Evolutionary conservation across 2,888 invertebrate species (phyloP).

Genomic region (Marronus borbonicus): DNA sequence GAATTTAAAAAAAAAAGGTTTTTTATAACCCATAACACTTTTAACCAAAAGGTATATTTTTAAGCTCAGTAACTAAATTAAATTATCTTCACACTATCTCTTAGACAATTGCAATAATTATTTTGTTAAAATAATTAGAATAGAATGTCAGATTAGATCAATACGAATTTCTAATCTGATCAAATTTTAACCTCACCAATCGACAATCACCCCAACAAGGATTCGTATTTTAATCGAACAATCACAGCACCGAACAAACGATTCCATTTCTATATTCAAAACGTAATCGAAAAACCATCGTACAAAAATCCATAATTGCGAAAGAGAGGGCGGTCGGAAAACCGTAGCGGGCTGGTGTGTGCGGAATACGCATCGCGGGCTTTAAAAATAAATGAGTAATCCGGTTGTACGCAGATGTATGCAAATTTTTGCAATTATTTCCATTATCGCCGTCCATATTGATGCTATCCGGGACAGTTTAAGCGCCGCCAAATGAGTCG

Average conservation of each 20-base stretch:
- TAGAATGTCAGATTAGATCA: no score
- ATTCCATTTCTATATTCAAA: neutral
- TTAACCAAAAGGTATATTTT: no score
- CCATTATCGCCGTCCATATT: constrained; percentile 42
- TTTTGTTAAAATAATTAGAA: no score
- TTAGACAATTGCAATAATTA: no score
- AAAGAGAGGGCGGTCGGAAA: neutral
- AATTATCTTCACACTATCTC: no score
- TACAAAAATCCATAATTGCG: neutral
- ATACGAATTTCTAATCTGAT: no score
- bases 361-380: neutral
- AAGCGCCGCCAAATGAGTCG: constrained; percentile 13
- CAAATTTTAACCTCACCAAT: neutral
- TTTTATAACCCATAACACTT: no score
- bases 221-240: neutral
- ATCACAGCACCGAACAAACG: neutral
- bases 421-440: constrained; percentile 45
- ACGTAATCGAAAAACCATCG: neutral
- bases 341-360: neutral
- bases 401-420: constrained; percentile 42
- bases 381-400: constrained; percentile 42
- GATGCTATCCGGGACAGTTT: constrained; percentile 32
- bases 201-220: neutral
- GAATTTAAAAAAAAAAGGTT: no score
- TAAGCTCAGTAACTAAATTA: no score